Evolutionary conservation across 1,140 invertebrate species (phyloP).

Genomic region (Archivesica marissinica): DNA sequence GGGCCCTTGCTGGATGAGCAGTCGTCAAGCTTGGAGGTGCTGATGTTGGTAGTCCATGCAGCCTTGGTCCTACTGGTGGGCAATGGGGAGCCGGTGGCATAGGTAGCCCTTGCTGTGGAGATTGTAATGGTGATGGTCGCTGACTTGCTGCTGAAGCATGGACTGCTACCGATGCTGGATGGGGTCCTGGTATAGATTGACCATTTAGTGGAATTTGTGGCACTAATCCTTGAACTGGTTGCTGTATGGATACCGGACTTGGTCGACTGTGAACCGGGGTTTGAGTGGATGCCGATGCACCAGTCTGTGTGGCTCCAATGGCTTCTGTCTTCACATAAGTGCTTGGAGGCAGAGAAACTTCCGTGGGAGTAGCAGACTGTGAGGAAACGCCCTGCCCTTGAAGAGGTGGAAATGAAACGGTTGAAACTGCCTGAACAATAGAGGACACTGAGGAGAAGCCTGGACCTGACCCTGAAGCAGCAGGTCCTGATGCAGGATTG

Average conservation of each 20-base stretch:
- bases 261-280: constrained; percentile 22
- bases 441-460: constrained; percentile 56
- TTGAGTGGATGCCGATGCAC: constrained; percentile 34
- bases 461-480: background rate
- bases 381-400: background rate
- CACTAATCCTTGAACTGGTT: background rate
- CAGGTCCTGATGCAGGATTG: background rate
- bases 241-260: background rate
- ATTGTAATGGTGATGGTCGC: background rate
- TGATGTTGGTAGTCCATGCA: background rate
- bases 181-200: background rate
- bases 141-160: background rate
- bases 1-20: constrained; percentile 4
- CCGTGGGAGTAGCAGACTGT: constrained; percentile 32
- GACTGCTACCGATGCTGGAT: background rate
- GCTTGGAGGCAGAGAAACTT: constrained; percentile 55
- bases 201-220: background rate
- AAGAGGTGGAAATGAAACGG: constrained; percentile 48
- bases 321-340: constrained; percentile 42
- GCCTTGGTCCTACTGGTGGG: constrained; percentile 6
- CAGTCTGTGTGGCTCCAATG: background rate
- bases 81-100: background rate
- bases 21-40: background rate
- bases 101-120: constrained; percentile 21
- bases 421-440: constrained; percentile 55